Percentiles rank a stretch among this genome's conserved stretches.
These are phyloP conservation scores for Pangasianodon hypophthalmus DNA, from an alignment of 2,113 vertebrate genomes.

Conservation along the genomic window DNA sequence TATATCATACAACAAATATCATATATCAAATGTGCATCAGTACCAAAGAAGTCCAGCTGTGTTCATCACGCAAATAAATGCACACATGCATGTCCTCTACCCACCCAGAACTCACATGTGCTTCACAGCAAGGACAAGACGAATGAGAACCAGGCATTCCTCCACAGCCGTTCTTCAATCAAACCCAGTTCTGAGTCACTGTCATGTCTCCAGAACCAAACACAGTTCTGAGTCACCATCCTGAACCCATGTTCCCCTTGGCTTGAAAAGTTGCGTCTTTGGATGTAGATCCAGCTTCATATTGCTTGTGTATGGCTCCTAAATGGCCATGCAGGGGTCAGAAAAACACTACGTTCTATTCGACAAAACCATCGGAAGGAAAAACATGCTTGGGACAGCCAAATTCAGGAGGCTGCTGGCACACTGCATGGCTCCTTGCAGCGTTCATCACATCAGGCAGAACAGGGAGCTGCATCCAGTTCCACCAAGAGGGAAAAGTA, in stretches of 20 bases:
- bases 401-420: constrained; percentile 39
- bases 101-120: constrained; percentile 23
- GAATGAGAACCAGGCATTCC: constrained; percentile 9
- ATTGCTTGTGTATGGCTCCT: constrained; percentile 15
- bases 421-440: not conserved
- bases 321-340: constrained; percentile 12
- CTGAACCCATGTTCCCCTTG: constrained; percentile 34
- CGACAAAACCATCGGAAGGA: constrained; percentile 1
- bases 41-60: not conserved
- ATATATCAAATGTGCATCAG: not conserved
- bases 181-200: constrained; percentile 24
- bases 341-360: constrained; percentile 10
- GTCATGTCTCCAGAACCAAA: constrained; percentile 16
- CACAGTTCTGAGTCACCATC: constrained; percentile 37
- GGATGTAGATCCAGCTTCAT: constrained; percentile 34
- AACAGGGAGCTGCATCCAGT: constrained; percentile 36
- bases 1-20: no score
- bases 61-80: not conserved
- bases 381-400: constrained; percentile 40
- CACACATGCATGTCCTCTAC: constrained; percentile 15
- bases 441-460: constrained; percentile 23
- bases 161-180: constrained; percentile 17
- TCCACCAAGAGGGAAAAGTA: constrained; percentile 52
- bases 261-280: constrained; percentile 37
- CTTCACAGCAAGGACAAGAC: constrained; percentile 19